A percentile compares a stretch with the other conserved stretches of the same genome.
Conservation (phyloP, 2,888 invertebrate species). For the Heteropelma amictum region DNA sequence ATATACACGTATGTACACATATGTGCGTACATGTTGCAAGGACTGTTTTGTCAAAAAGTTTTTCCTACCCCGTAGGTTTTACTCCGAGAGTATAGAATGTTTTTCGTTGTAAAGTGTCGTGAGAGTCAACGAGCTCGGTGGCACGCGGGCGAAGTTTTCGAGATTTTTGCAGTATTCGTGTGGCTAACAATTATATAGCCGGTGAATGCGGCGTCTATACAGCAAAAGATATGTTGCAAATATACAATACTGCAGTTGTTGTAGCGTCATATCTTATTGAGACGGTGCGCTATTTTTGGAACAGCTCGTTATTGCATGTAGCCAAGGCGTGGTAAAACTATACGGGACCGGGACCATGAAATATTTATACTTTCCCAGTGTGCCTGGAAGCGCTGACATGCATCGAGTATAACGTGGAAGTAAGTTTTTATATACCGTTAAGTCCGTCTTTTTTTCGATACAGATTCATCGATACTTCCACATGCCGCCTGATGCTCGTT, state of each 20-base stretch:
- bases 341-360: constrained; percentile 62
- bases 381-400: constrained; percentile 36
- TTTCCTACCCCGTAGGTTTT: constrained; percentile 13
- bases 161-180: constrained; percentile 4
- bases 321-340: constrained; percentile 2
- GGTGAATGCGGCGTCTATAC: not conserved
- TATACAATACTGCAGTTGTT: not conserved
- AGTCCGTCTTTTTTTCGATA: not conserved
- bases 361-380: constrained; percentile 70
- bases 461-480: not conserved
- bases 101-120: constrained; percentile 28
- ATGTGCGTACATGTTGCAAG: constrained; percentile 5
- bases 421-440: constrained; percentile 55
- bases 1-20: not conserved
- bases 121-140: constrained; percentile 40
- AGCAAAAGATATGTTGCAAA: not conserved
- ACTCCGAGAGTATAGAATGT: constrained; percentile 23
- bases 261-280: not conserved
- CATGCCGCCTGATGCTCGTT: too few relatives aligned
- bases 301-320: not conserved
- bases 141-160: constrained; percentile 29
- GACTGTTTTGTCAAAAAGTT: constrained; percentile 53
- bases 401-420: constrained; percentile 44
- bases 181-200: constrained; percentile 24
- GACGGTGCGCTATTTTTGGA: constrained; percentile 3